Evolutionary conservation across 2,888 invertebrate genomes (phyloP), one percentile per base, ranked within the genome.

Genomic region (Sinohyriopsis cumingii): DNA sequence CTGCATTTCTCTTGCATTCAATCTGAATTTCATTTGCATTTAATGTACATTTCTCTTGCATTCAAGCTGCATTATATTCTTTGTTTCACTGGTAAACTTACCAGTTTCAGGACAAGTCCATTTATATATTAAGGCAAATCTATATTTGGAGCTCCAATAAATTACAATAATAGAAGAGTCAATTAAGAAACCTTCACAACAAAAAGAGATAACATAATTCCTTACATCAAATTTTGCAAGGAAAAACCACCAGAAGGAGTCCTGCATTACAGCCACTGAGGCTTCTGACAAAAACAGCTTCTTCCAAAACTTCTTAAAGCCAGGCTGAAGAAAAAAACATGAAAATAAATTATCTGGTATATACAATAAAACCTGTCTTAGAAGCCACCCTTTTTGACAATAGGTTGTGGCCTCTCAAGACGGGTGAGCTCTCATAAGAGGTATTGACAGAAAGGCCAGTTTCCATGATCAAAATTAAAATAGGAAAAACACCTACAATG

Each of bases 161-260:
- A 25, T 33, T 33, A 54, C 63, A 22, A 24, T 15, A 57, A 19
- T n/a, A 22, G 22, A 57, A 24, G 9, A 12, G 12, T 57, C 15
- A 59, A 6, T 18, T 56, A 28, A 22, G 19, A n/a, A 18, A 56
- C n/a, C 1, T 24, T 15, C 28, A n/a, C 20, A 66, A 20, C 20
- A 59, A 55, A 33, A 66, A 59, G 6, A 53, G 5, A 53, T 12
- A 12, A 22, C 54, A 62, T 15, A 20, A 45, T 45, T 64, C 70
- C 73, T 73, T 77, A 77, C 80, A 68, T 82, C 81, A 75, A 85
- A 87, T 57, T 73, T 78, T 22, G 86, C 77, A 9, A 89, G 72
- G 69, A 87, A 89, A 69, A 87, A 81, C 89, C 89, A 89, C 89
- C 89, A 89, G 74, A 89, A 89, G 1, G 84, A 72, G 72, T 89